Evolutionary conservation across 2,797 vertebrate species (phyloP).

Genomic region (Characodon lateralis): DNA sequence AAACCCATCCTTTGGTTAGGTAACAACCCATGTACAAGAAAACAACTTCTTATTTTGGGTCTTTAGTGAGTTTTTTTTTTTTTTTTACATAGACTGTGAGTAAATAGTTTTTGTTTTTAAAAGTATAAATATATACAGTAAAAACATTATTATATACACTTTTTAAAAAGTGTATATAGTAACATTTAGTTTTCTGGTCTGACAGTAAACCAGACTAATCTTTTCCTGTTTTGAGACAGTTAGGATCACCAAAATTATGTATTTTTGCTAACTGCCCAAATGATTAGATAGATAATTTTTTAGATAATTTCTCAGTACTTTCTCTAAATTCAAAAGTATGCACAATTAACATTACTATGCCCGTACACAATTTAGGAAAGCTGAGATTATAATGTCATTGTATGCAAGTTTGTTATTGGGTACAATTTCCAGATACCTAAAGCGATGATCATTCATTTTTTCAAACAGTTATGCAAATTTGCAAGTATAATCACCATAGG

Average conservation of each 20-base stretch:
- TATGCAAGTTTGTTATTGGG: not conserved
- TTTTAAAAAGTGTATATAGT: not conserved
- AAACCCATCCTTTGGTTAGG: constrained; percentile 38
- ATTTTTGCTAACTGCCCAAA: not conserved
- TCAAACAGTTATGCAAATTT: not conserved
- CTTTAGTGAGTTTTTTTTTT: not conserved
- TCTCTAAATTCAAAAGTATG: not conserved
- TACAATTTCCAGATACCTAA: not conserved
- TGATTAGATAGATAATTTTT: not conserved
- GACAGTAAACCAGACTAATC: not conserved
- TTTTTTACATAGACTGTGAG: not conserved
- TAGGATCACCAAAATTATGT: not conserved
- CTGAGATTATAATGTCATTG: not conserved
- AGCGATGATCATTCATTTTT: not conserved
- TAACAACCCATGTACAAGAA: constrained; percentile 35
- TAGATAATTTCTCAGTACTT: not conserved
- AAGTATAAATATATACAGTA: not conserved
- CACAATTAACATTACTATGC: not conserved
- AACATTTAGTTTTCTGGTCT: too few relatives aligned
- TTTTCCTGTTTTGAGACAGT: not conserved
- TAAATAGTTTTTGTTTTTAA: not conserved
- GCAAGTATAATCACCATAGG: too few relatives aligned
- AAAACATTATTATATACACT: constrained; percentile 35
- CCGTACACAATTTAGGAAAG: not conserved
- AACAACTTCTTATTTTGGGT: not conserved